phyloP scores from a whole-genome alignment of 2,797 vertebrate genomes.

The Eospalax fontanierii region DNA sequence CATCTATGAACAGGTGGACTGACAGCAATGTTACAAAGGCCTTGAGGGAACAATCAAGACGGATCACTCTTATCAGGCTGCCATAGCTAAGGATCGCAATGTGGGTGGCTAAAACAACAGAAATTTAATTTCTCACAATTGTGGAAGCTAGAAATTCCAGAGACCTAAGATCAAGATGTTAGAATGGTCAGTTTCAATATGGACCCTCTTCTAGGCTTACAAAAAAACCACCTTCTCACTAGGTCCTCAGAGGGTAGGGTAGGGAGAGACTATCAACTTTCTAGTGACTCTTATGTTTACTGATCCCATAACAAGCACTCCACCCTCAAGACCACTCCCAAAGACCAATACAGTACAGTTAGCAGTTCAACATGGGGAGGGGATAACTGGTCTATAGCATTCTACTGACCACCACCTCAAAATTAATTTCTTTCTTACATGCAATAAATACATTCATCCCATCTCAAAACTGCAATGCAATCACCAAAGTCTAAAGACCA shows the following conservation, averaged over 20 bases:
- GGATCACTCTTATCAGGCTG: background rate
- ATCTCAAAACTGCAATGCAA: background rate
- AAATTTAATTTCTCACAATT: constrained; percentile 2
- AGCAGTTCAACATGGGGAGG: background rate
- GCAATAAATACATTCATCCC: background rate
- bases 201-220: background rate
- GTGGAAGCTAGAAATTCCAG: background rate
- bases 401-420: background rate
- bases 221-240: background rate
- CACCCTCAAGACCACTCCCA: background rate
- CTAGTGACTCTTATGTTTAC: background rate
- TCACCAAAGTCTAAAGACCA: background rate
- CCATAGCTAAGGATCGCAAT: background rate
- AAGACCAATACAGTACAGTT: background rate
- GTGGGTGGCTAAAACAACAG: background rate
- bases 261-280: background rate
- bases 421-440: background rate
- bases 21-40: background rate
- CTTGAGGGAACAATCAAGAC: background rate
- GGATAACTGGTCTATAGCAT: background rate
- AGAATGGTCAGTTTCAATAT: background rate
- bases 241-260: no score
- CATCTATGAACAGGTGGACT: background rate
- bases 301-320: background rate
- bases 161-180: background rate